phyloP scores from a whole-genome alignment of 2,113 vertebrate species.

The Nyctereutes procyonoides region DNA sequence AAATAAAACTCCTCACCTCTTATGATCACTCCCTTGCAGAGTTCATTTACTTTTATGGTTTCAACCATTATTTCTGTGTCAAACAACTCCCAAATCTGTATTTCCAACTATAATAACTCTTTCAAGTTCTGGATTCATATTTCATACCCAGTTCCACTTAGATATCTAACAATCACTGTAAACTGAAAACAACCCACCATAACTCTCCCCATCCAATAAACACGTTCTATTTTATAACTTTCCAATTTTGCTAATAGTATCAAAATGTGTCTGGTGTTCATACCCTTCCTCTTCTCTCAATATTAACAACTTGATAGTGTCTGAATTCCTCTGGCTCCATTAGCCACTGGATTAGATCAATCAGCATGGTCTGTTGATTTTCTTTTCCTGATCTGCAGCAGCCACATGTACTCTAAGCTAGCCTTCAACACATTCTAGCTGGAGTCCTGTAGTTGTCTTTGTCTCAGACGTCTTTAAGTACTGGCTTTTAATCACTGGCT shows the following conservation, averaged over 20 bases:
- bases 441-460: neutral
- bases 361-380: neutral
- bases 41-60: slow-evolving; percentile 79
- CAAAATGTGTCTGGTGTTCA: neutral
- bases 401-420: neutral
- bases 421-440: neutral
- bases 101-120: slow-evolving; percentile 52
- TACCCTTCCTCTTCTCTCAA: neutral
- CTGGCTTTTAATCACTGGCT: neutral
- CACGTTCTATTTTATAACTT: neutral
- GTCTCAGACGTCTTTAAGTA: neutral
- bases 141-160: slow-evolving; percentile 8
- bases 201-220: neutral
- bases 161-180: neutral
- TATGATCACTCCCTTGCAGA: slow-evolving; percentile 73
- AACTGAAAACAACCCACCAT: neutral
- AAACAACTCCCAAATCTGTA: slow-evolving; percentile 68
- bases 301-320: neutral
- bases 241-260: neutral
- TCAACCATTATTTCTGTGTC: slow-evolving; percentile 72
- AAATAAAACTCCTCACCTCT: slow-evolving; percentile 66
- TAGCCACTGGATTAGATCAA: neutral
- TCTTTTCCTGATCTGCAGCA: neutral
- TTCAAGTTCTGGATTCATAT: slow-evolving; percentile 39
- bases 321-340: neutral